Base-by-base conservation (phyloP, 2,113 vertebrate species). In the Sterna hirundo region DNA sequence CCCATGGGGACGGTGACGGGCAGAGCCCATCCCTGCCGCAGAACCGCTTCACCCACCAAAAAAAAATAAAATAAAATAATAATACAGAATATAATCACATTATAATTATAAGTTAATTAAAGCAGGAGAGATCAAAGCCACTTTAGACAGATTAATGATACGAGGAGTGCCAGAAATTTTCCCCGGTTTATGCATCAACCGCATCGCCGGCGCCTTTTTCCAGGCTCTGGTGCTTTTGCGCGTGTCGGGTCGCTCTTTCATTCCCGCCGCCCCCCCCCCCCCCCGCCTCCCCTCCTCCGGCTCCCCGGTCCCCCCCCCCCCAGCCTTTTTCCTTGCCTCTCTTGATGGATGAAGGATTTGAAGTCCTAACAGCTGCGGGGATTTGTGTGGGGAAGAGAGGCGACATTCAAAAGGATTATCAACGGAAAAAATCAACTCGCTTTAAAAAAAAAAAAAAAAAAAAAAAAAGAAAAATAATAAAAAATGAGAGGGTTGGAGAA, bases 21-120 rank as follows among this genome's bases (percentile, higher is more conserved):
- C 60, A 47, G 21, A 90, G 46, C 57, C 66, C 61, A 4, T 5
- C 46, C n/a, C 40, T 4, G 40, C 51, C 5, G 26, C 57, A 27
- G 74, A 83, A 61, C 52, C 2, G 0, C 65, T 60, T 38, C 83
- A 21, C 34, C 30, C 44, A 1, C 57, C 11, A 42, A 42, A 7
- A 11, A 21, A 44, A 30, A 34, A 30, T n/a, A 55, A 8, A 90
- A 89, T 13, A 11, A 8, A 19, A 32, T 11, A 40, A 40, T 42
- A 42, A 11, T n/a, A 51, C 26, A 54, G 8, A 91, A 90, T 14
- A 92, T 77, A 96, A 97, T 85, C 95, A 87, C 89, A 78, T 97
- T 97, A 96, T 98, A 98, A 98, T 98, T 97, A 97, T 96, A 96
- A 98, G 97, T 98, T 98, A 98, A 98, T 98, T 98, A 98, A 98